These are phyloP conservation scores for Callionymus lyra DNA, from an alignment of 2,113 vertebrate species.

Conservation along the genomic window DNA sequence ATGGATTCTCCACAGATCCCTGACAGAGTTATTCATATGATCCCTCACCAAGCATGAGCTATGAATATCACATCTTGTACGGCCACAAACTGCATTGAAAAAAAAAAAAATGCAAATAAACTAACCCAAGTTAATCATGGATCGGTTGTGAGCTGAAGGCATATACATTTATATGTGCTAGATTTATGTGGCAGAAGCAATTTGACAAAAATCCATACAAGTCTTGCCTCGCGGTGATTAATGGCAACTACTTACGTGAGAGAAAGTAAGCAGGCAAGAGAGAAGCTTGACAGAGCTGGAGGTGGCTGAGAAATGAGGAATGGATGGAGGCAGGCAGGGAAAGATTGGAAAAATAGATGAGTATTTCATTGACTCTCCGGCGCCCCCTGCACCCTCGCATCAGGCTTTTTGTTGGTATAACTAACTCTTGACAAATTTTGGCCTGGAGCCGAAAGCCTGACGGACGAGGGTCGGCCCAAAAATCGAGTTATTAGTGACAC, in stretches of 20 bases:
- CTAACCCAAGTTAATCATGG: slow-evolving; percentile 39
- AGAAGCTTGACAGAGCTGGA: slow-evolving; percentile 27
- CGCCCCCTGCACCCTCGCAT: slow-evolving; percentile 6
- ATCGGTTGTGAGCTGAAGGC: slow-evolving; percentile 44
- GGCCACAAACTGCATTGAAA: slow-evolving; percentile 6
- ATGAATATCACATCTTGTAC: slow-evolving; percentile 7
- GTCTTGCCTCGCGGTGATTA: slow-evolving; percentile 40
- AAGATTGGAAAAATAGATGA: slow-evolving; percentile 29
- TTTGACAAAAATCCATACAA: slow-evolving; percentile 57
- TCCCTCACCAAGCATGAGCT: slow-evolving; percentile 1
- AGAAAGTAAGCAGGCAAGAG: slow-evolving; percentile 39
- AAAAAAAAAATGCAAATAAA: slow-evolving; percentile 9
- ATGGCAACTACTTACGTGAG: slow-evolving; percentile 47
- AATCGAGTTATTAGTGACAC: no score
- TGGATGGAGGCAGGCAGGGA: slow-evolving; percentile 27
- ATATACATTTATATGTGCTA: slow-evolving; percentile 46
- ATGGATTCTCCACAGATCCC: slow-evolving; percentile 34
- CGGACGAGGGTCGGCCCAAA: no score
- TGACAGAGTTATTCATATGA: slow-evolving; percentile 4
- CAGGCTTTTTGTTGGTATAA: slow-evolving; percentile 20
- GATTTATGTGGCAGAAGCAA: slow-evolving; percentile 56
- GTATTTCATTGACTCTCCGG: slow-evolving; percentile 35
- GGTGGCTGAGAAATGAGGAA: slow-evolving; percentile 44
- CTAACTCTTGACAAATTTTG: slow-evolving; percentile 14
- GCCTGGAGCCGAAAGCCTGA: not conserved